Evolutionary conservation across 2,888 invertebrate genomes (phyloP).

Genomic region (Pachliopta kotzebuea): DNA sequence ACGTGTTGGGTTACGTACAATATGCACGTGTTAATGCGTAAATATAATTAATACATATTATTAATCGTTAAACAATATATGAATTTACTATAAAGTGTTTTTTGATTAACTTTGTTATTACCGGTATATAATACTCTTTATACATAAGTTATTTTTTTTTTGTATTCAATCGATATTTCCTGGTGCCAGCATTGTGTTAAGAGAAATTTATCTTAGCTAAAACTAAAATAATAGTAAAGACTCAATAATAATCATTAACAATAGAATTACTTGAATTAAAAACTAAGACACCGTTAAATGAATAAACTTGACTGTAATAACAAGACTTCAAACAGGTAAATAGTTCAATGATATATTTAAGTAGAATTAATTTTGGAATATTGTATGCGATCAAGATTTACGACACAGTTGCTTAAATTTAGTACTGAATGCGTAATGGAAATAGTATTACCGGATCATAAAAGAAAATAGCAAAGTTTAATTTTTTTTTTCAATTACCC

Average conservation of each 20-base stretch:
- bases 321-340: too few species aligned
- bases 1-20: conserved; percentile 65
- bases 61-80: background rate
- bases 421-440: background rate
- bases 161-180: too few species aligned
- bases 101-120: background rate
- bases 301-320: too few species aligned
- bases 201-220: too few species aligned
- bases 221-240: too few species aligned
- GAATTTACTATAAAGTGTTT: background rate
- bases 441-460: background rate
- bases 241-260: too few species aligned
- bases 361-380: background rate
- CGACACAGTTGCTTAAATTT: background rate
- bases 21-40: conserved; percentile 56
- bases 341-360: too few species aligned
- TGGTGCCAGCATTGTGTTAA: background rate
- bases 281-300: too few species aligned
- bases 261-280: too few species aligned
- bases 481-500: conserved; percentile 29
- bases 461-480: background rate
- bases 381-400: background rate
- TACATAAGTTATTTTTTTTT: background rate
- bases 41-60: conserved; percentile 3
- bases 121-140: background rate